Conservation (phyloP, 2,888 invertebrate genomes). For the Cosmopolites sordidus region DNA sequence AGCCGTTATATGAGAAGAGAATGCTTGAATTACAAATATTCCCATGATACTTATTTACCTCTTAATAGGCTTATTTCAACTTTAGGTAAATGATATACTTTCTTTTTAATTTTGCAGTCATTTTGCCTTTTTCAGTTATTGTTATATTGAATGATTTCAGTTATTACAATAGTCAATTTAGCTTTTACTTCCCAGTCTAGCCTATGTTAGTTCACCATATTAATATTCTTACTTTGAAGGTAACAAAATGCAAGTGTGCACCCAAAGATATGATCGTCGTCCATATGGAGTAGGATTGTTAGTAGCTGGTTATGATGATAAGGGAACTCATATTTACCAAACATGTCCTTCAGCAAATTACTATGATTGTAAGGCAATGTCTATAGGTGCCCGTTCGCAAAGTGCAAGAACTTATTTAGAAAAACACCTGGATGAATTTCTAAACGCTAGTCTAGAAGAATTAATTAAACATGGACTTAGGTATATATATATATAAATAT, state of each 20-base stretch:
- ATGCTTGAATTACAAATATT: constrained; percentile 90
- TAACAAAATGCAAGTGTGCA: constrained; percentile 58
- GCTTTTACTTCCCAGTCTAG: too few species aligned
- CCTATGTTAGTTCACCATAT: too few species aligned
- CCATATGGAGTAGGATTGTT: constrained; percentile 98
- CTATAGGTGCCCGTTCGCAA: constrained; percentile 74
- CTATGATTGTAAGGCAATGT: constrained; percentile 98
- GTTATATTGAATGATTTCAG: too few species aligned
- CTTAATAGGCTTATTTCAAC: constrained; percentile 78
- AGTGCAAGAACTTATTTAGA: constrained; percentile 92
- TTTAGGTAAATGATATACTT: constrained; percentile 71
- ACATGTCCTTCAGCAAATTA: constrained; percentile 97
- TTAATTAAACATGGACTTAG: constrained; percentile 86
- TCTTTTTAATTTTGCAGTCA: too few species aligned
- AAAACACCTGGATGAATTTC: constrained; percentile 76
- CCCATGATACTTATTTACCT: constrained; percentile 83
- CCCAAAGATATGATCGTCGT: constrained; percentile 94
- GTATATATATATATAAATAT: too few species aligned
- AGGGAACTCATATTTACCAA: constrained; percentile 95
- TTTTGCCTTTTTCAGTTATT: too few species aligned
- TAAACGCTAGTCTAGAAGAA: constrained; percentile 70
- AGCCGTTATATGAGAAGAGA: constrained; percentile 94
- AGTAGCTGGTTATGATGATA: constrained; percentile 92
- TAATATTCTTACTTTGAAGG: constrained; percentile 42
- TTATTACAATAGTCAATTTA: too few species aligned